Evolutionary conservation across 2,888 invertebrate genomes (phyloP), one percentile per base, ranked within the genome.

Genomic region (Thysanoteuthis rhombus): DNA sequence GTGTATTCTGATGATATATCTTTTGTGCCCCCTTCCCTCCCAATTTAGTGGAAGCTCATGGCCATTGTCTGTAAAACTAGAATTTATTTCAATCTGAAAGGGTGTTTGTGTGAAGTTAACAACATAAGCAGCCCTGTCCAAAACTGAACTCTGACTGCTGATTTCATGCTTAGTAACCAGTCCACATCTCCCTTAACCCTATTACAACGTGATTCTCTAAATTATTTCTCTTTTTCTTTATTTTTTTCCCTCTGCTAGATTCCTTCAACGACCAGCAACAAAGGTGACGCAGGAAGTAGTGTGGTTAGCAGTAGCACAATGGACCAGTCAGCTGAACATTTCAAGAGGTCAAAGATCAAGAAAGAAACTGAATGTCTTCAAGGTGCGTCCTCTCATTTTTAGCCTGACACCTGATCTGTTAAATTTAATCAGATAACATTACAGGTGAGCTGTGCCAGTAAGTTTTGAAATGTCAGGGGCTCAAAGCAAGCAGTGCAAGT

Each of bases 301-400:
- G 97, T 97, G 94, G 97, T 97, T 94, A 97, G 97, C 94, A 97
- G 97, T 95, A 97, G 97, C 95, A 97, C 97, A 89, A 97, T 97
- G 94, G 96, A 96, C 58, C 94, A 95, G 32, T 92, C 94, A 1
- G 94, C 94, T 8, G 96, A 96, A 47, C 42, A 47, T 47, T 93
- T 94, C 93, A 96, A 96, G 94, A 95, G 95, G 93, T 95, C 96
- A 93, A 96, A 96, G 93, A 95, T 96, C 91, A 96, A 96, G 94
- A 95, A 96, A 93, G 96, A 96, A 94, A 95, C 94, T 93, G 95
- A 96, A n/a, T 93, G 91, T 36, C 93, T 93, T 93, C 93, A 93
- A 90, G 94, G 94, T 94, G 94, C 93, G 94, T n/a, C 75, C n/a
- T n/a, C n/a, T n/a, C 75, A 75, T 75, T 75, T 75, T 75, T n/a